Conservation (phyloP, 1,140 invertebrate species). For the Drosophila trapezifrons region DNA sequence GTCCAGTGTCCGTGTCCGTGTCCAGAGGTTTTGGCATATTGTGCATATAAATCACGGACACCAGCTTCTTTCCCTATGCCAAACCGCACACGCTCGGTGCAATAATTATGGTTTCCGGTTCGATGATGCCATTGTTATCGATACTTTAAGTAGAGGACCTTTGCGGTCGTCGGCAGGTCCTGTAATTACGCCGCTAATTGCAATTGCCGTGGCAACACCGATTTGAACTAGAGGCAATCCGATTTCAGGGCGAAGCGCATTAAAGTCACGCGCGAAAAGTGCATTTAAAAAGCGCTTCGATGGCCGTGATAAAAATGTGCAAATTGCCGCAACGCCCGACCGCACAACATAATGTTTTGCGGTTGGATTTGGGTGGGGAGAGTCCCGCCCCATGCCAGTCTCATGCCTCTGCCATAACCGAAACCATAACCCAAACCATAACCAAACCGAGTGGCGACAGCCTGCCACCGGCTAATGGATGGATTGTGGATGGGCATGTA, state of each 20-base stretch:
- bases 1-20: conserved; percentile 5
- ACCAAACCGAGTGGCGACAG: conserved; percentile 27
- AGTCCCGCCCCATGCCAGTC: neutral
- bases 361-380: conserved; percentile 59
- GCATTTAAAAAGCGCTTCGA: conserved; percentile 33
- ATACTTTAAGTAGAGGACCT: conserved; percentile 31
- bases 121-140: conserved; percentile 47
- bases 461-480: conserved; percentile 63
- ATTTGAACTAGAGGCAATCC: conserved; percentile 24
- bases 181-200: conserved; percentile 47
- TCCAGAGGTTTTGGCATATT: conserved; percentile 65
- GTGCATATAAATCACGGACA: conserved; percentile 60
- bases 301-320: conserved; percentile 63
- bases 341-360: conserved; percentile 78
- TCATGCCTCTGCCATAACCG: neutral
- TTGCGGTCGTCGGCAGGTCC: conserved; percentile 7
- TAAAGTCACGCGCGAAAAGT: conserved; percentile 40
- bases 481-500: conserved; percentile 61
- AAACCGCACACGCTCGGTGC: conserved; percentile 24
- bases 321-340: conserved; percentile 63
- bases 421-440: neutral
- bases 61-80: conserved; percentile 43
- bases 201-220: neutral
- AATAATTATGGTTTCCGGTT: conserved; percentile 73
- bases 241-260: conserved; percentile 9